Conservation (phyloP, 1,140 invertebrate genomes). For the Thaumatotibia leucotreta region DNA sequence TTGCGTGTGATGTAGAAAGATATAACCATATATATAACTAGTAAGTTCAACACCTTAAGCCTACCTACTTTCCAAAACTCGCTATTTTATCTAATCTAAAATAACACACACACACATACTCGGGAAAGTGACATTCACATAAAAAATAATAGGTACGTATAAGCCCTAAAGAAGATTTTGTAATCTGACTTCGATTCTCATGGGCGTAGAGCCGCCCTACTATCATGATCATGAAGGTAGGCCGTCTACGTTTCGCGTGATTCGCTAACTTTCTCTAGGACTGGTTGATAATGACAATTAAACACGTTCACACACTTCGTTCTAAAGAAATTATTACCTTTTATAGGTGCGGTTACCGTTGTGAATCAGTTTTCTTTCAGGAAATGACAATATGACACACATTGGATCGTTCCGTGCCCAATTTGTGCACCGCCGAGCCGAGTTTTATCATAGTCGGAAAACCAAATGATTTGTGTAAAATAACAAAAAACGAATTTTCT, state of each 20-base stretch:
- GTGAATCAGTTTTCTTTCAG: not conserved
- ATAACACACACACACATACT: not conserved
- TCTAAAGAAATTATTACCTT: not conserved
- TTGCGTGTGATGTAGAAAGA: no score
- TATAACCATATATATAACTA: no score
- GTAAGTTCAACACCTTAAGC: no score
- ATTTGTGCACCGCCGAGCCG: no score
- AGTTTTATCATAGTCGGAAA: no score
- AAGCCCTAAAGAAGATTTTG: not conserved
- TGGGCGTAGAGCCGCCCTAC: not conserved
- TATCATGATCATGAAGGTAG: not conserved
- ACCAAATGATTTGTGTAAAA: no score
- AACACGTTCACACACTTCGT: not conserved
- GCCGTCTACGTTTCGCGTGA: not conserved
- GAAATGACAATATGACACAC: not conserved
- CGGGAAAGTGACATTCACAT: not conserved
- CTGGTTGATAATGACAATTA: slow-evolving; percentile 8
- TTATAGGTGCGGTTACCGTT: not conserved
- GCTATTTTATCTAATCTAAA: not conserved
- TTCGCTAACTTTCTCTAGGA: not conserved
- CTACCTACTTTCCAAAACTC: no score
- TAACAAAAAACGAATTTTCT: no score
- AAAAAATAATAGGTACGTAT: not conserved
- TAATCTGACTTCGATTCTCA: not conserved
- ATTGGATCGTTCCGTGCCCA: no score